Evolutionary conservation across 2,888 invertebrate species (phyloP), one percentile per base, ranked within the genome.

Genomic region (Urechis unicinctus): DNA sequence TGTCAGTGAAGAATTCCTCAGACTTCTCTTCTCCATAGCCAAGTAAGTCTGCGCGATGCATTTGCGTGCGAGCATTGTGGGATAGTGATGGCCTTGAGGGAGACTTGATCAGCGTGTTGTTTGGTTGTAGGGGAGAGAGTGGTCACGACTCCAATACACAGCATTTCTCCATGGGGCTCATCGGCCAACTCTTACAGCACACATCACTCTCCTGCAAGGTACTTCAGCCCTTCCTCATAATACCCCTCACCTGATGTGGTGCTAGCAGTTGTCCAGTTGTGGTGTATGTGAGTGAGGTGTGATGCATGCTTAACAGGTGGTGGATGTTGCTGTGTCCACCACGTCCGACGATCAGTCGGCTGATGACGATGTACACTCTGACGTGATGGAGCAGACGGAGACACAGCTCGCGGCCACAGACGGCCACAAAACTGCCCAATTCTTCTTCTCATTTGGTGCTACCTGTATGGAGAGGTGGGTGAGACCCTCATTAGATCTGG

Each of bases 131-230:
- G 45, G 6, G 22, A 13, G 6, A 45, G 45, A 21, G 6, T 5
- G 28, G 22, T n/a, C 72, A 75, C 63, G 74, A 74, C 55, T 64
- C 66, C 44, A 74, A 73, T 56, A 72, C 73, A 9, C 67, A 73
- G 51, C 74, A 74, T 60, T 61, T 74, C 46, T 73, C 74, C 6
- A 68, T 75, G 67, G 72, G 74, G 9, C 62, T 75, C n/a, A 63
- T 75, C n/a, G 70, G 70, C 30, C 66, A 72, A 43, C 63, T 75
- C n/a, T 66, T 75, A 46, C 68, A 68, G 48, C 68, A 66, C 58
- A 52, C 56, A 17, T 47, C 60, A 21, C 67, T 68, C 51, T 62
- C 68, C 22, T 64, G 65, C 4, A 62, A 68, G 63, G 74, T 74
- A 60, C 36, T 41, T 50, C 36, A 36, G 36, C 36, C 36, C 9